Percentiles rank a stretch among this genome's conserved stretches.
phyloP scores from a whole-genome alignment of 2,113 vertebrate genomes.

The Passerina amoena region DNA sequence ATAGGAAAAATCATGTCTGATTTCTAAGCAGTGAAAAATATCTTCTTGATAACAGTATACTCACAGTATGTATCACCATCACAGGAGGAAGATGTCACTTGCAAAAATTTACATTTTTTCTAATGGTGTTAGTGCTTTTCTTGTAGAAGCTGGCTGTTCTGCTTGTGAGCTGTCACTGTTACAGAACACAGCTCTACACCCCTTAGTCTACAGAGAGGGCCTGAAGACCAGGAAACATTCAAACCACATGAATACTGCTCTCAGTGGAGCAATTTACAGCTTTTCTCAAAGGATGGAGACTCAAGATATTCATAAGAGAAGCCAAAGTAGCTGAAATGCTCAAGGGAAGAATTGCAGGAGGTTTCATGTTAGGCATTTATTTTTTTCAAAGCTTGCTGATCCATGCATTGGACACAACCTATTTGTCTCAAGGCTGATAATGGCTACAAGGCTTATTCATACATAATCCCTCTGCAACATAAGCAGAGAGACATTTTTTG shows the following conservation, averaged over 20 bases:
- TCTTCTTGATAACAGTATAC: background rate
- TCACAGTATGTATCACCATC: background rate
- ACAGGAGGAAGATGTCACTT: background rate
- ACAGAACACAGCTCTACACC: background rate
- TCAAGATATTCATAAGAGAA: background rate
- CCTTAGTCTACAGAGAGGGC: background rate
- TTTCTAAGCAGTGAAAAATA: background rate
- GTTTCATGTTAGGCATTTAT: background rate
- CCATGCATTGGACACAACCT: background rate
- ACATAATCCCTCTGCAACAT: background rate
- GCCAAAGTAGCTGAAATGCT: background rate
- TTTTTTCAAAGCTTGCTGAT: background rate
- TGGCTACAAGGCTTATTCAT: background rate
- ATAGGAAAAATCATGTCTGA: background rate
- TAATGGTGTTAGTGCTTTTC: background rate
- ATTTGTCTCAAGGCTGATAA: background rate
- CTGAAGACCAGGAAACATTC: background rate
- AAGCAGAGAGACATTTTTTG: background rate
- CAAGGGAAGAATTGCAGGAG: background rate
- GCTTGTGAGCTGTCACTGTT: background rate
- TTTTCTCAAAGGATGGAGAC: background rate
- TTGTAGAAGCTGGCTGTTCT: background rate
- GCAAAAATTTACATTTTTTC: constrained; percentile 12
- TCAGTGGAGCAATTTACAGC: background rate
- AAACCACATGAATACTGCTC: background rate